Evolutionary conservation across 2,113 vertebrate species (phyloP).

Genomic region (Ptyas mucosa): DNA sequence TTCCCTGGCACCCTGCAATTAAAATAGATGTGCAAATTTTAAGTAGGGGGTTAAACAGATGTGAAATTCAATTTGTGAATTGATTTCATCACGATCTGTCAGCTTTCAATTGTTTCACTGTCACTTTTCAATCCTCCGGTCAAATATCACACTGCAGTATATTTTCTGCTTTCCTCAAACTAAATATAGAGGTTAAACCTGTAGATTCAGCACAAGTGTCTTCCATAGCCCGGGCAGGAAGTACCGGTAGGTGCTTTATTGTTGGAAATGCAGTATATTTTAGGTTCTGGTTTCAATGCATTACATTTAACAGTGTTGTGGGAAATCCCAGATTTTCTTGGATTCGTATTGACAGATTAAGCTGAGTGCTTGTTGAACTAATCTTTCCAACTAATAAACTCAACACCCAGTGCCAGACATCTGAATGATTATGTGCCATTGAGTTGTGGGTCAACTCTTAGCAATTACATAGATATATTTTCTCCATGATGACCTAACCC

Average conservation of each 20-base stretch:
- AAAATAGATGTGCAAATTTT: background rate
- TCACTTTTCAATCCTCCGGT: background rate
- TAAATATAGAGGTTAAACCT: background rate
- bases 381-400: background rate
- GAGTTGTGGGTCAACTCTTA: background rate
- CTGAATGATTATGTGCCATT: background rate
- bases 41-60: background rate
- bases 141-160: background rate
- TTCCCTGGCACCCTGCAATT: background rate
- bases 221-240: background rate
- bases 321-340: background rate
- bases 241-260: background rate
- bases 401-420: background rate
- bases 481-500: background rate
- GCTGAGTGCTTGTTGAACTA: background rate
- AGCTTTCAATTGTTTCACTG: background rate
- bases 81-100: background rate
- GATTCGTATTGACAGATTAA: background rate
- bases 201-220: background rate
- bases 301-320: background rate
- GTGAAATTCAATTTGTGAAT: background rate
- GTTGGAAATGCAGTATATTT: background rate
- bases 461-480: background rate
- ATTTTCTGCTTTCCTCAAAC: background rate
- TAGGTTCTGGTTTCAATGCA: background rate